These are phyloP conservation scores for Chionis minor DNA, from an alignment of 2,113 vertebrate species.

Conservation along the genomic window DNA sequence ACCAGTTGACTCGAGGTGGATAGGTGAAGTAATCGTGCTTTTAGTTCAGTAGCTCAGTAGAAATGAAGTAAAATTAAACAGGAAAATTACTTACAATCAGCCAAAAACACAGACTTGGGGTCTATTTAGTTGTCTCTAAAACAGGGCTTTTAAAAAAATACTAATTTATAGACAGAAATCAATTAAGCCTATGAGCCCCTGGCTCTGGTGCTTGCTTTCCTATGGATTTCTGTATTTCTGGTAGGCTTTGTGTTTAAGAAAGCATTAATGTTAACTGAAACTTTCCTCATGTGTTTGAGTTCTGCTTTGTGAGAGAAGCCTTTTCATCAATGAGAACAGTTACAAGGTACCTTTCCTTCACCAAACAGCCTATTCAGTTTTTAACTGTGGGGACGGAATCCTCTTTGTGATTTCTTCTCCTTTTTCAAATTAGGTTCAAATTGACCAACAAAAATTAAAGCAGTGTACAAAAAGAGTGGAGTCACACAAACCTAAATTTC, in stretches of 20 bases:
- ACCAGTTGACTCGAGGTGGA: background rate
- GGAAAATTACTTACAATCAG: background rate
- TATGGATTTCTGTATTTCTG: background rate
- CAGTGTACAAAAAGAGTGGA: background rate
- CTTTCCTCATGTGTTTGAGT: background rate
- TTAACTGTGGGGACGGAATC: background rate
- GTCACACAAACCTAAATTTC: background rate
- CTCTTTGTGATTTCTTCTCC: background rate
- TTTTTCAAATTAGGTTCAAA: background rate
- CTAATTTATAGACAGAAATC: background rate
- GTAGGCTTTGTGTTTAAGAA: background rate
- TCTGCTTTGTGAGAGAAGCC: background rate
- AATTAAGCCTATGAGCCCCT: background rate
- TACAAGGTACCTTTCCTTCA: background rate
- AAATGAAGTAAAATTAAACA: background rate
- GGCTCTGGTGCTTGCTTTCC: background rate
- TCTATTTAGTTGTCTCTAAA: background rate
- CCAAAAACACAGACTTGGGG: background rate
- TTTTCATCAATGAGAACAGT: background rate
- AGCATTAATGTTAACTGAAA: background rate
- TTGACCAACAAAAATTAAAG: background rate
- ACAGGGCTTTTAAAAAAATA: background rate
- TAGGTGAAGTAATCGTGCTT: background rate
- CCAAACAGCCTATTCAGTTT: background rate
- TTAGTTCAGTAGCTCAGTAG: background rate